Percentiles rank a stretch among this genome's conserved stretches.
Evolutionary conservation across 2,888 invertebrate genomes (phyloP).

Genomic region (Rhyacophila evoluta): DNA sequence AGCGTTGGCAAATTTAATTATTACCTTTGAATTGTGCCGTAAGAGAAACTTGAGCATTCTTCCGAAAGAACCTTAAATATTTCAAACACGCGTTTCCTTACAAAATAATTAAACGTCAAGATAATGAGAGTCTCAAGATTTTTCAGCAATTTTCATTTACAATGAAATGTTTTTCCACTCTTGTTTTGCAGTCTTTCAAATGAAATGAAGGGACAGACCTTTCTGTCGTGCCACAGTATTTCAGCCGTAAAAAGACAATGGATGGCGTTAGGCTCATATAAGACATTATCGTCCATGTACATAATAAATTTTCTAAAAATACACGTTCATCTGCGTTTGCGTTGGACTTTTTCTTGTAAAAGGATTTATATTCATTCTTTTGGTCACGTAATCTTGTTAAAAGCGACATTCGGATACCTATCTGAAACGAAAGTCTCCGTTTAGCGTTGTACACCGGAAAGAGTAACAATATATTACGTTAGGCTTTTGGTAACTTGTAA

Average conservation of each 20-base stretch:
- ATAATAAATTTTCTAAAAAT: constrained; percentile 24
- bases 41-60: constrained; percentile 27
- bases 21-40: constrained; percentile 35
- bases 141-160: constrained; percentile 20
- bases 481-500: too few relatives aligned
- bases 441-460: not conserved
- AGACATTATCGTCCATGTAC: constrained; percentile 24
- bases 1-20: constrained; percentile 45
- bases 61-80: constrained; percentile 39
- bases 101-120: constrained; percentile 45
- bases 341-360: constrained; percentile 12
- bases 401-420: not conserved
- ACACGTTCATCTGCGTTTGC: constrained; percentile 22
- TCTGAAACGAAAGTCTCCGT: not conserved
- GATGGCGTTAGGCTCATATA: not conserved
- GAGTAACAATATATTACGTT: too few relatives aligned
- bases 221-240: constrained; percentile 13
- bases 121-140: constrained; percentile 43
- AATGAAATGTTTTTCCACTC: constrained; percentile 25
- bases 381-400: constrained; percentile 22
- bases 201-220: not conserved
- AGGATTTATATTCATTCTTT: constrained; percentile 10
- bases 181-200: constrained; percentile 18
- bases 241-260: constrained; percentile 22
- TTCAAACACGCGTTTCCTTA: constrained; percentile 40